Evolutionary conservation across 2,888 invertebrate species (phyloP).

Genomic region (Apamea anceps): DNA sequence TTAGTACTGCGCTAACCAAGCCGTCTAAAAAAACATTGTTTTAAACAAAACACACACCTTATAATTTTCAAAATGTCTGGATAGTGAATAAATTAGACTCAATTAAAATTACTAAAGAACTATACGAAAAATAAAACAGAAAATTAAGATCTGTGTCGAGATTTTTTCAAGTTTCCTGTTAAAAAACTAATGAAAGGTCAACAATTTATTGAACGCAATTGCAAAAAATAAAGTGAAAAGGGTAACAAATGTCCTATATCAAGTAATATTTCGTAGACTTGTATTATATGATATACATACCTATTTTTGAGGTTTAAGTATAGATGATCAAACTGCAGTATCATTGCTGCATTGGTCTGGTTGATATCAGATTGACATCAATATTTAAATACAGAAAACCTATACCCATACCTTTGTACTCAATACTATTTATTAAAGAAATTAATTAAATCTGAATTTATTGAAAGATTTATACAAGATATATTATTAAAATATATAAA

Average conservation of each 20-base stretch:
- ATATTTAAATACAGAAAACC: neutral
- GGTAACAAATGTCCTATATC: neutral
- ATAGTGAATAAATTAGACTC: neutral
- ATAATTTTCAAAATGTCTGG: neutral
- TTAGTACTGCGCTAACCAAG: neutral
- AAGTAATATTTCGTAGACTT: neutral
- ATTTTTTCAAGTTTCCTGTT: neutral
- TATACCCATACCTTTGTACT: no score
- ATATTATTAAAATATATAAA: no score
- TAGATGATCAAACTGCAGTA: neutral
- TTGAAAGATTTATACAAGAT: no score
- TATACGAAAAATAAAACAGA: neutral
- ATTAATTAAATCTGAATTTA: no score
- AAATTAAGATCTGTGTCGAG: neutral
- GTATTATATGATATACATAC: neutral
- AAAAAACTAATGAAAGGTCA: neutral
- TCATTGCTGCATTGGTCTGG: no score
- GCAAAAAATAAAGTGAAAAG: slow-evolving; percentile 12
- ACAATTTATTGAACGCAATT: neutral
- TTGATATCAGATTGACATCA: neutral
- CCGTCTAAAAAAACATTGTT: no score
- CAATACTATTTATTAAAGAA: no score
- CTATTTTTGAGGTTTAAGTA: neutral
- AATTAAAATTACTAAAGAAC: no score
- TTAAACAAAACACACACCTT: neutral